Conservation (phyloP, 1,140 invertebrate genomes). For the Magallana gigas region DNA sequence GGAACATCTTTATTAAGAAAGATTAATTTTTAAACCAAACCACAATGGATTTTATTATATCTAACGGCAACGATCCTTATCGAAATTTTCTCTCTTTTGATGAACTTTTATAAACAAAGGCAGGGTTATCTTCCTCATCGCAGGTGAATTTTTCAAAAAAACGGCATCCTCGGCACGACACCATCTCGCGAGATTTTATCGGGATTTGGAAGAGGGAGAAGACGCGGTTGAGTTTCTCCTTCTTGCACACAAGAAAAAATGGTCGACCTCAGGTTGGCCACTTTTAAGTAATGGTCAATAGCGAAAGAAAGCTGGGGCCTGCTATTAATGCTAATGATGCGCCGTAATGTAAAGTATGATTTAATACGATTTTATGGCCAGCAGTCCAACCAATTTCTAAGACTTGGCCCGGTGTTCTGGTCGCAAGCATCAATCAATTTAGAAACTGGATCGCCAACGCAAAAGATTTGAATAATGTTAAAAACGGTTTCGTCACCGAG, state of each 20-base stretch:
- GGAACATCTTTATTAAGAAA: constrained; percentile 23
- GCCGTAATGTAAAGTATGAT: constrained; percentile 34
- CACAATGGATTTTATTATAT: constrained; percentile 38
- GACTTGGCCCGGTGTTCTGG: constrained; percentile 17
- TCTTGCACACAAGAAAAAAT: not conserved
- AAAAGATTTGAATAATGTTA: constrained; percentile 36
- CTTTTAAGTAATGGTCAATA: constrained; percentile 25
- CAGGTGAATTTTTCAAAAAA: constrained; percentile 23
- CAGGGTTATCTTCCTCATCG: constrained; percentile 24
- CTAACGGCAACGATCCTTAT: constrained; percentile 33
- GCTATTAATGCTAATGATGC: constrained; percentile 14
- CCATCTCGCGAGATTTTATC: constrained; percentile 24
- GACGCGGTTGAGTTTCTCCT: not conserved
- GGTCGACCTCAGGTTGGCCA: constrained; percentile 17
- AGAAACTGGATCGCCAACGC: constrained; percentile 12
- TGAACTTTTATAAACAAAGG: constrained; percentile 24
- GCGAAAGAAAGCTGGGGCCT: not conserved
- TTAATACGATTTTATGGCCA: constrained; percentile 33
- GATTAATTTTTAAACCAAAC: constrained; percentile 26
- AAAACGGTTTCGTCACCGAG: constrained; percentile 23
- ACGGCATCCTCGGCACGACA: not conserved
- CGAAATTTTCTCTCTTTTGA: constrained; percentile 25
- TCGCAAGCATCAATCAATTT: constrained; percentile 33
- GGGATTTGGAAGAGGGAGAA: not conserved
- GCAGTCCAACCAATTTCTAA: constrained; percentile 35